Percentiles rank a stretch among this genome's conserved stretches.
phyloP scores from a whole-genome alignment of 2,113 vertebrate genomes.

The Prunella himalayana region DNA sequence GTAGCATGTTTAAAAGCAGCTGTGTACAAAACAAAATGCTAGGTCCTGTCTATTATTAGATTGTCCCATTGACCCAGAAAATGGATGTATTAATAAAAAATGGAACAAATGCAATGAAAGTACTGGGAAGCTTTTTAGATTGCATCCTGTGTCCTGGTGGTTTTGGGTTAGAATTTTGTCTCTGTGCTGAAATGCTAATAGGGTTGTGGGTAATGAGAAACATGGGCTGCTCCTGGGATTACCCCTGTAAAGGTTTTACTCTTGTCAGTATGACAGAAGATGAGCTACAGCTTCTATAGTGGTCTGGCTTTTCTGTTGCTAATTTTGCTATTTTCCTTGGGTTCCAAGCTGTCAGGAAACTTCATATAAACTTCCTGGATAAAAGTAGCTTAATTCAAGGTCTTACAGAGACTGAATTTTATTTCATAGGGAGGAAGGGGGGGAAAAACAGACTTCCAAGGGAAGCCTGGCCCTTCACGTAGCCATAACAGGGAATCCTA shows the following conservation, averaged over 20 bases:
- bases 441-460: neutral
- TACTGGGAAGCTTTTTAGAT: neutral
- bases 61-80: neutral
- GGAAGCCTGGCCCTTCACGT: neutral
- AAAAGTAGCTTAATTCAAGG: slow-evolving; percentile 39
- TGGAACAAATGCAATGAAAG: neutral
- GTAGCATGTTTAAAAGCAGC: neutral
- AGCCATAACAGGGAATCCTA: slow-evolving; percentile 24
- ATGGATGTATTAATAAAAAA: neutral
- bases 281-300: neutral
- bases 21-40: neutral
- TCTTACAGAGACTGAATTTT: slow-evolving; percentile 41
- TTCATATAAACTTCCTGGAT: neutral
- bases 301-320: neutral
- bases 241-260: neutral
- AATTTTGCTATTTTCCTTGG: neutral
- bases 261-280: neutral
- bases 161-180: neutral
- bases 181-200: neutral
- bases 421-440: neutral
- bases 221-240: neutral
- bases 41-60: neutral
- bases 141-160: rapidly evolving
- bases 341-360: neutral
- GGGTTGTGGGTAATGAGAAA: neutral